Conservation (phyloP, 2,113 vertebrate genomes). For the Otocyon megalotis region DNA sequence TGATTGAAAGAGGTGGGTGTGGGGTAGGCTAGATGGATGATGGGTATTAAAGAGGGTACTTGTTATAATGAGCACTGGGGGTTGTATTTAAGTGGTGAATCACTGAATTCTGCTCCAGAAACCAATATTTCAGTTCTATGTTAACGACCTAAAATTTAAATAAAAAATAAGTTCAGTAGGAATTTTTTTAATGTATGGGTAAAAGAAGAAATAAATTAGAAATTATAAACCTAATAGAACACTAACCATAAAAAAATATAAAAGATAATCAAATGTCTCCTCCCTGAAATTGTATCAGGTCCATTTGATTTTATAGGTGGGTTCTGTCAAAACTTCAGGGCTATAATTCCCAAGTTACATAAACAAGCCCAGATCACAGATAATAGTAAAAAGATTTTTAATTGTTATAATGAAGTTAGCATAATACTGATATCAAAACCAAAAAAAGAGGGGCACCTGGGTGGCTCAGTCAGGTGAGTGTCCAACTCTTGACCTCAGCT, state of each 20-base stretch:
- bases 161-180: not conserved
- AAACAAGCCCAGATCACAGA: not conserved
- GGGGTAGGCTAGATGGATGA: not conserved
- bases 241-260: not conserved
- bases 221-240: not conserved
- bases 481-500: too few species aligned
- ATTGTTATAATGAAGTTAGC: not conserved
- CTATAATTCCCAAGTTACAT: not conserved
- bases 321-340: not conserved
- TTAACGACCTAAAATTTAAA: not conserved
- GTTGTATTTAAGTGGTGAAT: not conserved
- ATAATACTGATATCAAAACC: not conserved
- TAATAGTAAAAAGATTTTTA: not conserved
- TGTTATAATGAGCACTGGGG: not conserved
- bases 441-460: not conserved
- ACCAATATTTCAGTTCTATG: not conserved
- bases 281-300: not conserved
- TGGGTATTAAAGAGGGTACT: not conserved
- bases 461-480: too few species aligned
- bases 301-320: not conserved
- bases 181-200: not conserved
- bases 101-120: not conserved
- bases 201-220: not conserved
- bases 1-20: not conserved
- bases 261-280: not conserved